Base-by-base conservation (phyloP, 1,140 invertebrate genomes). In the Rhagoletis pomonella region DNA sequence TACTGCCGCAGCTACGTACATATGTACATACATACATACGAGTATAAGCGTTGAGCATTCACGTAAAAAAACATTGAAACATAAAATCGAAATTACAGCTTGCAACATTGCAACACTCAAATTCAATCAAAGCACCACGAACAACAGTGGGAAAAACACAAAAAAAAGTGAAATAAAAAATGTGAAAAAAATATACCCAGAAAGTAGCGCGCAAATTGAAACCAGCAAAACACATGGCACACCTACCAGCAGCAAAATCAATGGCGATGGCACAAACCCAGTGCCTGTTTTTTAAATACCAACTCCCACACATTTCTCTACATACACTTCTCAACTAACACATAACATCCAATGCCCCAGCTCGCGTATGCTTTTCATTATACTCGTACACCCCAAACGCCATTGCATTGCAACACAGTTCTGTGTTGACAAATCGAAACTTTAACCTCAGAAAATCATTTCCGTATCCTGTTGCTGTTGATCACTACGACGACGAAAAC, bases 401-500 rank as follows among this genome's bases (percentile, higher is more conserved):
- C 67, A 73, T 17, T 19, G 73, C n/a, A 81, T 29, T 55, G 73
- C 12, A 12, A 81, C 5, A 29, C 29, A 29, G 29, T 81, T 14
- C 73, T 81, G 47, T 81, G 73, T 81, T 81, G 73, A 81, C 73
- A 81, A 81, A 81, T 81, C 73, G 73, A 81, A 81, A 81, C 73
- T 81, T 55, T 81, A 81, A 81, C 73, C 73, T 81, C 73, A 81
- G 73, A 81, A 55, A 81, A 81, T 81, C 73, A 81, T 81, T 81
- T 81, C 73, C 73, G 73, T 50, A 81, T 81, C 73, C 73, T 81
- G 73, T 81, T 77, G 69, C 69, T 77, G 42, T 77, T 73, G 67
- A 12, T 73, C 64, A 47, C 67, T 81, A 55, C n/a, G n/a, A 39
- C n/a, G 60, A 62, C 12, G 29, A 29, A 29, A 29, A 29, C 29